These are phyloP conservation scores for Tetrax tetrax DNA, from an alignment of 2,113 vertebrate genomes.

Conservation along the genomic window DNA sequence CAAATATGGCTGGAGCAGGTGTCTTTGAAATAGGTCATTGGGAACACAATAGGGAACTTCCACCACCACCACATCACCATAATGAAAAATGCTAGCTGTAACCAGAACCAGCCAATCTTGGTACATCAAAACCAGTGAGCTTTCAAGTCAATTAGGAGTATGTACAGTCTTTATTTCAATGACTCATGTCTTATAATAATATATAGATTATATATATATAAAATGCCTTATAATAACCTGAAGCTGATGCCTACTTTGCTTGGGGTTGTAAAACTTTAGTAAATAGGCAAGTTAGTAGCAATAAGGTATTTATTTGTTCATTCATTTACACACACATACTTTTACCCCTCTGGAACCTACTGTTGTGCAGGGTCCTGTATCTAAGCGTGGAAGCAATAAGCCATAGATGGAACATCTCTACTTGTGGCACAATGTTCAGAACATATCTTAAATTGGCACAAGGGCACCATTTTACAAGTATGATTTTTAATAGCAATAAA, in stretches of 20 bases:
- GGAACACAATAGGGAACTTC: neutral
- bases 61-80: neutral
- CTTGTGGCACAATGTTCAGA: neutral
- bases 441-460: neutral
- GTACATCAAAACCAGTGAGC: neutral
- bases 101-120: neutral
- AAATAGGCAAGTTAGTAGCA: neutral
- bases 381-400: neutral
- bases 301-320: neutral
- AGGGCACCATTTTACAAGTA: neutral
- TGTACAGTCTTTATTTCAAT: neutral
- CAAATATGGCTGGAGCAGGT: neutral
- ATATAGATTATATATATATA: too few relatives aligned
- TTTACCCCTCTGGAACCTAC: neutral
- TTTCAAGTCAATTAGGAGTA: neutral
- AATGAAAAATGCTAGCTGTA: neutral
- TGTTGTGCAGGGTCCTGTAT: neutral
- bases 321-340: neutral
- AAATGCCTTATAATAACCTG: neutral
- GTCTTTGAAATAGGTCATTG: neutral
- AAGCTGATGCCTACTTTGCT: neutral
- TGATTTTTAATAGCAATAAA: neutral
- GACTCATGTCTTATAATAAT: neutral
- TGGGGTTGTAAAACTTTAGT: neutral
- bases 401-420: neutral